A percentile compares a stretch with the other conserved stretches of the same genome.
phyloP scores from a whole-genome alignment of 2,797 vertebrate genomes.

The Notoglanidium macrostoma region DNA sequence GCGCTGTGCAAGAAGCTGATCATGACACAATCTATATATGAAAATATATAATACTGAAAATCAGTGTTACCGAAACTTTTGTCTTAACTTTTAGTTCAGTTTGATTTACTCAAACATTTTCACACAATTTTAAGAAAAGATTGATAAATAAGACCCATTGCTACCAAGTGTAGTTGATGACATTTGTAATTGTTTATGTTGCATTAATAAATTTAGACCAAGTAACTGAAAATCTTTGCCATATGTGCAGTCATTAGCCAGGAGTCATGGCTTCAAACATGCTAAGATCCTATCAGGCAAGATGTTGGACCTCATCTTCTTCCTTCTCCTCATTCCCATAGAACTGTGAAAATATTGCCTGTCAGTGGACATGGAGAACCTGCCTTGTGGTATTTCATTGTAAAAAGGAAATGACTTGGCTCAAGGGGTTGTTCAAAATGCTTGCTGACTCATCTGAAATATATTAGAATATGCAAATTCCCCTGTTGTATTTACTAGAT shows the following conservation, averaged over 20 bases:
- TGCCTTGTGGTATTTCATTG: not conserved
- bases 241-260: not conserved
- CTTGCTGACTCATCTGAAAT: not conserved
- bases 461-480: not conserved
- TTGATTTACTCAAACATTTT: not conserved
- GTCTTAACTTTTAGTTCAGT: not conserved
- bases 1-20: too few relatives aligned
- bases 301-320: slow-evolving; percentile 19
- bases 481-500: not conserved
- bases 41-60: too few relatives aligned
- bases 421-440: not conserved
- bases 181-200: not conserved
- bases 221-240: not conserved
- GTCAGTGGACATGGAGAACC: slow-evolving; percentile 62
- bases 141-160: not conserved
- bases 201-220: not conserved
- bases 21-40: too few relatives aligned
- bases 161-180: not conserved
- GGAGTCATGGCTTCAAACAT: slow-evolving; percentile 1
- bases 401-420: not conserved
- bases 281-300: slow-evolving; percentile 18
- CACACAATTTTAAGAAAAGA: not conserved
- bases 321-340: slow-evolving; percentile 62
- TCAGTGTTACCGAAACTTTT: not conserved
- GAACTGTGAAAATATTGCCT: slow-evolving; percentile 76